phyloP scores from a whole-genome alignment of 2,797 vertebrate species.

The Tokudaia muenninki region DNA sequence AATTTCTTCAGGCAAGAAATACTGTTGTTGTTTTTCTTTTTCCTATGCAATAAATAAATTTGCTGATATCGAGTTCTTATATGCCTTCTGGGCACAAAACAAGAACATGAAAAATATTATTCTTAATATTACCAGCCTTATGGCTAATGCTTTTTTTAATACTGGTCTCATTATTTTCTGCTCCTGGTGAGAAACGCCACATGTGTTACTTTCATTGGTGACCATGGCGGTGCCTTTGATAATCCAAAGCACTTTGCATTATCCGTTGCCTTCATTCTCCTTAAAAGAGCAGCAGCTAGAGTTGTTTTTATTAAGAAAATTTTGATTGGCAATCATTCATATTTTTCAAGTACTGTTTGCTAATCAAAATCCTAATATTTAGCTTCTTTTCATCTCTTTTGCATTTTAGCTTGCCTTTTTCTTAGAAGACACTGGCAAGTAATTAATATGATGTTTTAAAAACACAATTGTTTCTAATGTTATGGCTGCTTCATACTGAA shows the following conservation, averaged over 20 bases:
- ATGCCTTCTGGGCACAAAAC: slow-evolving; percentile 60
- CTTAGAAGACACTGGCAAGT: slow-evolving; percentile 43
- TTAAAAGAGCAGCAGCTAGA: slow-evolving; percentile 33
- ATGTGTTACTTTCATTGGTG: background rate
- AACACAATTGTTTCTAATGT: slow-evolving; percentile 52
- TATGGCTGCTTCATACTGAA: slow-evolving; percentile 57
- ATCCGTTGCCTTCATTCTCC: background rate
- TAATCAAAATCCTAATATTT: slow-evolving; percentile 71
- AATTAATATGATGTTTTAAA: slow-evolving; percentile 63
- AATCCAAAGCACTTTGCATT: slow-evolving; percentile 20
- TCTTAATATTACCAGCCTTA: slow-evolving; percentile 61
- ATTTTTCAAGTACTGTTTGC: slow-evolving; percentile 57
- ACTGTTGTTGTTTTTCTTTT: background rate
- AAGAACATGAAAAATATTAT: slow-evolving; percentile 68
- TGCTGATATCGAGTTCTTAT: slow-evolving; percentile 63
- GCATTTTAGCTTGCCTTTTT: slow-evolving; percentile 52
- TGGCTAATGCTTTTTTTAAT: slow-evolving; percentile 58
- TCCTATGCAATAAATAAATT: slow-evolving; percentile 49
- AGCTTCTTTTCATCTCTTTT: slow-evolving; percentile 58
- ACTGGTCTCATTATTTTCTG: slow-evolving; percentile 29
- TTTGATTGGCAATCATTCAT: slow-evolving; percentile 55
- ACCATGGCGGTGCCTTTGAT: background rate
- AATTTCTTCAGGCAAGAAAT: slow-evolving; percentile 70
- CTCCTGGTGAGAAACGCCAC: slow-evolving; percentile 43
- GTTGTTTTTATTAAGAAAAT: slow-evolving; percentile 42